These are phyloP conservation scores for Pygoscelis adeliae DNA, from an alignment of 2,113 vertebrate species.

Conservation along the genomic window DNA sequence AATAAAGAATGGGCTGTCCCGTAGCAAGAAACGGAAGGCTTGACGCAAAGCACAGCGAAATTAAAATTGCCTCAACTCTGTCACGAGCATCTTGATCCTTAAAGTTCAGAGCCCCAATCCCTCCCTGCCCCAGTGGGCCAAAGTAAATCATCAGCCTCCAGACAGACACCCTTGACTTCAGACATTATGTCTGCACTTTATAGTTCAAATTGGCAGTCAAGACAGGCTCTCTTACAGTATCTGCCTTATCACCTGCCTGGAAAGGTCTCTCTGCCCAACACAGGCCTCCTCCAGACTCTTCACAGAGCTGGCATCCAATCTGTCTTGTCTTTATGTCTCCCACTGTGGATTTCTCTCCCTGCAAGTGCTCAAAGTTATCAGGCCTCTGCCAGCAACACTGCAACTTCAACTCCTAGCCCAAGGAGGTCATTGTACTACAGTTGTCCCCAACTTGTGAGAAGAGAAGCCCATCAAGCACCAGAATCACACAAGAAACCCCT, in stretches of 20 bases:
- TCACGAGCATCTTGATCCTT: background rate
- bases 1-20: background rate
- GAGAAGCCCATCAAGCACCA: background rate
- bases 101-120: background rate
- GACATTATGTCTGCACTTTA: background rate
- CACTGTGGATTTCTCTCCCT: background rate
- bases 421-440: no score
- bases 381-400: background rate
- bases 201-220: background rate
- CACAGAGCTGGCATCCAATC: background rate
- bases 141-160: background rate
- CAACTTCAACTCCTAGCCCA: background rate
- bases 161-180: background rate
- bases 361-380: background rate
- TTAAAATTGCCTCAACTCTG: background rate
- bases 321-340: rapidly evolving
- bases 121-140: background rate
- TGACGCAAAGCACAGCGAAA: background rate
- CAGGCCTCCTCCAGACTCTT: background rate
- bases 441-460: no score
- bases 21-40: background rate
- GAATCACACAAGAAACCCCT: background rate
- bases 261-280: background rate
- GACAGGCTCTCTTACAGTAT: background rate
- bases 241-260: background rate